Base-by-base conservation (phyloP, 2,888 invertebrate species). In the Hartigia nigra region DNA sequence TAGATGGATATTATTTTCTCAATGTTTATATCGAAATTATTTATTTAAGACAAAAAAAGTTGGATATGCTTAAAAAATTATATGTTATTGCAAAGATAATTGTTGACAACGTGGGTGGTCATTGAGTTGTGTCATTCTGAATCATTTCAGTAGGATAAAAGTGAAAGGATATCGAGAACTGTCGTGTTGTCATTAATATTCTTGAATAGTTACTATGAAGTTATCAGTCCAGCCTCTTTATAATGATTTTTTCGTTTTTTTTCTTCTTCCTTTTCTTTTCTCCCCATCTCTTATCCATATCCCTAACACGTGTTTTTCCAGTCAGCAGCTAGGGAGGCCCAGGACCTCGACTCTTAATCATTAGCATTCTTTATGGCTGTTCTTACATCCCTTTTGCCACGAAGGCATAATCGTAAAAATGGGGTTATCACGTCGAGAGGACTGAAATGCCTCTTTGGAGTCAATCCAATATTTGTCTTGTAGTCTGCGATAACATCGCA, bases 251-350 rank as follows among this genome's bases (percentile, higher is more conserved):
- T 39, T 39, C 9, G 1, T 55, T 55, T 0, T 55, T 14, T 9
- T 23, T 55, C 14, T 39, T 39, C 5, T 55, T 23, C 2, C 23
- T 5, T 55, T 2, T 5, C 39, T 23, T 9, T 23, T 55, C 23
- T 55, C 23, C 23, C 39, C 39, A 9, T 72, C 72, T 72, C 32
- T 78, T 78, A 75, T 78, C 75, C 78, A 76, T 76, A 75, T 75
- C 78, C 78, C 70, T 55, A 70, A 78, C 78, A 78, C 78, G 78
- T 78, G 78, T 78, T 78, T 78, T 76, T 78, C 78, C 70, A 78
- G 76, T 75, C 70, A 23, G 35, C 31, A 75, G 78, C 31, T 75
- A 78, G n/a, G 74, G 36, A 70, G 36, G 70, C 78, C 76, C 76
- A 39, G 31, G 72, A 31, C 36, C 23, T n/a, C 31, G n/a, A 70